Conservation (phyloP, 1,140 invertebrate genomes). For the Drosophila sulfurigaster region DNA sequence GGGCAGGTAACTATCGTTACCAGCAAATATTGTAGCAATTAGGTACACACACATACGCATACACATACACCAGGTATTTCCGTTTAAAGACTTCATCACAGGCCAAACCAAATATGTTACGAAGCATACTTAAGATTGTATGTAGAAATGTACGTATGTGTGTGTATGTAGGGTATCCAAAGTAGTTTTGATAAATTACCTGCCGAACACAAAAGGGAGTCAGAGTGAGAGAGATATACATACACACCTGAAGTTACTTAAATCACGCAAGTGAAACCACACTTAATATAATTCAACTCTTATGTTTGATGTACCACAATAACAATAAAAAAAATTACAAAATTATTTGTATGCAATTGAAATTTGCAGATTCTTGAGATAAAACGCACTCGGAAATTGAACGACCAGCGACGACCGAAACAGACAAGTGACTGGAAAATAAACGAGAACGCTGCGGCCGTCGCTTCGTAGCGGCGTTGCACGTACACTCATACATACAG, state of each 20-base stretch:
- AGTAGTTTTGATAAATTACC: slow-evolving; percentile 20
- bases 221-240: background rate
- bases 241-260: slow-evolving; percentile 13
- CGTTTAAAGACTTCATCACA: slow-evolving; percentile 19
- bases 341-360: slow-evolving; percentile 14
- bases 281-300: no score
- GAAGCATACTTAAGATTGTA: slow-evolving; percentile 26
- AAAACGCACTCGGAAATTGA: slow-evolving; percentile 13
- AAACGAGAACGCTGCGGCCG: slow-evolving; percentile 38
- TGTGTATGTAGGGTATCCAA: slow-evolving; percentile 21
- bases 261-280: slow-evolving; percentile 9
- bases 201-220: slow-evolving; percentile 1
- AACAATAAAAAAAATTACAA: slow-evolving; percentile 19
- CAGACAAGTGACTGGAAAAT: slow-evolving; percentile 51
- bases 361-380: slow-evolving; percentile 21
- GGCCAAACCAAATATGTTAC: slow-evolving; percentile 34
- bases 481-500: slow-evolving; percentile 23
- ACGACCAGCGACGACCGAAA: slow-evolving; percentile 37
- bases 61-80: slow-evolving; percentile 33
- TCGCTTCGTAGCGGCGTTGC: slow-evolving; percentile 30
- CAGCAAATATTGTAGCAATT: slow-evolving; percentile 18
- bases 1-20: slow-evolving; percentile 40
- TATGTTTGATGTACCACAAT: no score
- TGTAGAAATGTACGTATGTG: background rate
- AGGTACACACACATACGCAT: background rate